Evolutionary conservation across 1,140 invertebrate species (phyloP).

Genomic region (Neodiprion pinetum): DNA sequence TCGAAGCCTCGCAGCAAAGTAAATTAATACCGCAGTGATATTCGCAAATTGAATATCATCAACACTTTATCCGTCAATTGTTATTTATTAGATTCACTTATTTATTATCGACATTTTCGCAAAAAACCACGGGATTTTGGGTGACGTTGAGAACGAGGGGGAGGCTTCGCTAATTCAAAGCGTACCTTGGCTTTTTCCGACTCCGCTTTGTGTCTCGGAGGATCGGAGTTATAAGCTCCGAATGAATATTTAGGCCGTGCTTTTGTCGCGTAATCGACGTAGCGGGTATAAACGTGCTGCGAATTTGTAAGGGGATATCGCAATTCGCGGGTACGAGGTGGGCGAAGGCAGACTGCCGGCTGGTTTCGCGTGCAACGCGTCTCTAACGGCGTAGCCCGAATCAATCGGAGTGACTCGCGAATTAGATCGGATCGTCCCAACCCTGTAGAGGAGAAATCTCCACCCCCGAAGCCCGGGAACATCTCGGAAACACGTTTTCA

Average conservation of each 20-base stretch:
- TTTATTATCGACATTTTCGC: too few relatives aligned
- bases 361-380: background rate
- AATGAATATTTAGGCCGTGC: constrained; percentile 7
- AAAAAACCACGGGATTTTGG: too few relatives aligned
- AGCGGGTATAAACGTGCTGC: background rate
- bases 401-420: constrained; percentile 1
- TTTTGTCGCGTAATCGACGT: background rate
- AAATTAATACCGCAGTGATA: too few relatives aligned
- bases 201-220: background rate
- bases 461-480: background rate
- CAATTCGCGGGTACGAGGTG: background rate
- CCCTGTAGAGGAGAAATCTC: background rate
- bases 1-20: too few relatives aligned
- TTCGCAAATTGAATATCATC: too few relatives aligned
- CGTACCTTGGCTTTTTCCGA: background rate
- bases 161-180: too few relatives aligned
- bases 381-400: background rate
- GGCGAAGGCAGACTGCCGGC: background rate
- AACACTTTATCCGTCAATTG: too few relatives aligned
- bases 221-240: background rate
- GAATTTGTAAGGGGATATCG: constrained; percentile 2
- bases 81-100: too few relatives aligned
- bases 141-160: too few relatives aligned
- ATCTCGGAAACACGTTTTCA: background rate
- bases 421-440: background rate